phyloP scores from a whole-genome alignment of 2,888 invertebrate genomes.

The Lasiommata megera region DNA sequence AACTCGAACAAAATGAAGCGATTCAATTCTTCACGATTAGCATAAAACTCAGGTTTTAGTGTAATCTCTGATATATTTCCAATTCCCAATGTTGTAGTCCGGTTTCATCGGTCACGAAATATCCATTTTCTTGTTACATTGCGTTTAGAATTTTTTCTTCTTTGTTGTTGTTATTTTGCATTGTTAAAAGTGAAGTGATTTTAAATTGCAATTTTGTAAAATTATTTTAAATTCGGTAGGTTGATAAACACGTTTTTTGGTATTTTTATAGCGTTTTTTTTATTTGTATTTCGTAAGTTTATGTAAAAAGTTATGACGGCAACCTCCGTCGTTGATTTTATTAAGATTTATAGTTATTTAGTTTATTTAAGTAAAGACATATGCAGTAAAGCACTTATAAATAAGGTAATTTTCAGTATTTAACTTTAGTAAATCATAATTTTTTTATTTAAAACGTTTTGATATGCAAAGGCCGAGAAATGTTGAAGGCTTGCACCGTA shows the following conservation, averaged over 20 bases:
- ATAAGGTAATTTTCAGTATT: too few relatives aligned
- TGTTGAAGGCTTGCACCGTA: too few relatives aligned
- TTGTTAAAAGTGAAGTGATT: neutral
- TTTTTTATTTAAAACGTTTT: too few relatives aligned
- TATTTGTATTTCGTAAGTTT: too few relatives aligned
- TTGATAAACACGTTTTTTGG: neutral
- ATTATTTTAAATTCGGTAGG: neutral
- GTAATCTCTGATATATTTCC: conserved; percentile 26
- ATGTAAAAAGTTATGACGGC: too few relatives aligned
- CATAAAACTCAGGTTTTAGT: conserved; percentile 30
- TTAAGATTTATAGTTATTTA: too few relatives aligned
- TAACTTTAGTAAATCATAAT: too few relatives aligned
- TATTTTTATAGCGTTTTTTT: too few relatives aligned
- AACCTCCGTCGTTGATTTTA: too few relatives aligned
- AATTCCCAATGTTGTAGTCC: neutral
- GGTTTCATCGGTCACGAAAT: conserved; percentile 13
- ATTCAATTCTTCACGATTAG: conserved; percentile 31
- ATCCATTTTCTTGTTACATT: conserved; percentile 1
- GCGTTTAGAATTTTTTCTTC: neutral
- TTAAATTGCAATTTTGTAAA: neutral
- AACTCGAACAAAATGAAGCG: conserved; percentile 26
- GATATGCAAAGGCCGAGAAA: too few relatives aligned
- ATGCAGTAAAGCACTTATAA: too few relatives aligned
- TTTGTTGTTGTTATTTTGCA: conserved; percentile 1
- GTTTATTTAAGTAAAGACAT: too few relatives aligned